Conservation (phyloP, 1,140 invertebrate species). For the Pararge aegeria region DNA sequence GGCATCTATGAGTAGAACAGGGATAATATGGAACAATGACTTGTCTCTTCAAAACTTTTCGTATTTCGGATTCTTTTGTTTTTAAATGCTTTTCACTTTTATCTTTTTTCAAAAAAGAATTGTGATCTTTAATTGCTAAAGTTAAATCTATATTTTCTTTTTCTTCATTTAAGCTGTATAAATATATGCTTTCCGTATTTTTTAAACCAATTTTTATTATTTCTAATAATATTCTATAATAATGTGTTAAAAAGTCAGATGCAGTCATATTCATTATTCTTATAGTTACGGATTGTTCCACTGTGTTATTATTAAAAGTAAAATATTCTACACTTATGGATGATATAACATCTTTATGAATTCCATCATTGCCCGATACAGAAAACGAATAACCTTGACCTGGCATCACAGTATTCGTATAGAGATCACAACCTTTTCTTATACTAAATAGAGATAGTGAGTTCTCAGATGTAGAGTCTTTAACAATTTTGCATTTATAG, state of each 20-base stretch:
- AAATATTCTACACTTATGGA: conserved; percentile 91
- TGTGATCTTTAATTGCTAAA: conserved; percentile 81
- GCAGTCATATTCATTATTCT: conserved; percentile 87
- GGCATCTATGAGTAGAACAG: conserved; percentile 84
- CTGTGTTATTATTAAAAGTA: conserved; percentile 88
- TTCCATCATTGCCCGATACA: conserved; percentile 93
- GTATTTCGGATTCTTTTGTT: conserved; percentile 83
- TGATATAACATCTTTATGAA: conserved; percentile 90
- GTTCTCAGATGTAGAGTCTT: conserved; percentile 78
- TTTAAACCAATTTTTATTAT: conserved; percentile 83
- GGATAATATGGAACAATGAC: conserved; percentile 86
- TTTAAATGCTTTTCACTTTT: conserved; percentile 83
- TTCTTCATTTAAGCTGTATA: conserved; percentile 88
- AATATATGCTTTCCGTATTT: conserved; percentile 82
- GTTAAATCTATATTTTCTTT: conserved; percentile 85
- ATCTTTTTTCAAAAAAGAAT: conserved; percentile 81
- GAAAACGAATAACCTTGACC: conserved; percentile 87
- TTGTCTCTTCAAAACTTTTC: conserved; percentile 80
- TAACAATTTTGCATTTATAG: conserved; percentile 91
- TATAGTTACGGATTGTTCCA: conserved; percentile 91
- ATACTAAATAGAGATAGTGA: conserved; percentile 84
- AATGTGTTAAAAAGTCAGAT: conserved; percentile 85
- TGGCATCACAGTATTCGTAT: conserved; percentile 84
- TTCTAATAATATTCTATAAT: conserved; percentile 87
- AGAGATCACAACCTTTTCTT: conserved; percentile 88